These are phyloP conservation scores for Aselliscus stoliczkanus DNA, from an alignment of 2,797 vertebrate genomes.

Conservation along the genomic window DNA sequence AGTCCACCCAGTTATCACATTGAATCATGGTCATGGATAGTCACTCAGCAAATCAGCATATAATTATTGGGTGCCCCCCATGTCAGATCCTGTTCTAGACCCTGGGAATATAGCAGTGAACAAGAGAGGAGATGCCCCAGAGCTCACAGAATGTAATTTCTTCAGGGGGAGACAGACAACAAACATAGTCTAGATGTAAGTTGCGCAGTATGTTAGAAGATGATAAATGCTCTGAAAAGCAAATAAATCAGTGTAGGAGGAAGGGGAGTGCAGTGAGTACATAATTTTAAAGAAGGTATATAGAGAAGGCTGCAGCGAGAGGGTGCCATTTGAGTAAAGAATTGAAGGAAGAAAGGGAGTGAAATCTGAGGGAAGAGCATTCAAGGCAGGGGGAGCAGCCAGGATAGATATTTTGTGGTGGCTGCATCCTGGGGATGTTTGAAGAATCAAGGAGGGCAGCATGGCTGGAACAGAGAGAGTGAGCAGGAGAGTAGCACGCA, in stretches of 20 bases:
- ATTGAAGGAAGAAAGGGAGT: not conserved
- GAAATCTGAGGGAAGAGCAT: not conserved
- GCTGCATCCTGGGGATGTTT: not conserved
- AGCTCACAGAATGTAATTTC: not conserved
- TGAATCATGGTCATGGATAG: not conserved
- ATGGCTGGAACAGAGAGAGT: not conserved
- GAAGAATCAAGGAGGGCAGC: not conserved
- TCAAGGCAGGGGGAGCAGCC: not conserved
- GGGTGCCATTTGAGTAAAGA: not conserved
- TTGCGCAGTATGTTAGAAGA: not conserved
- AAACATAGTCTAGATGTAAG: not conserved
- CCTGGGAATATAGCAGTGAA: not conserved
- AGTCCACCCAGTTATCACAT: not conserved
- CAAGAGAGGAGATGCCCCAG: not conserved
- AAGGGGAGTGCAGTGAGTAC: rapidly evolving
- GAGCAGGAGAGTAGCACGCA: not conserved
- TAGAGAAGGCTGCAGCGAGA: not conserved
- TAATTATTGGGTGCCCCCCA: not conserved
- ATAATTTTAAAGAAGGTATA: not conserved
- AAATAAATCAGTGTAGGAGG: not conserved
- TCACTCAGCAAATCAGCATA: not conserved
- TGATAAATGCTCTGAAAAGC: not conserved
- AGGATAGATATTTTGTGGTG: not conserved
- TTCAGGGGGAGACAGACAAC: not conserved
- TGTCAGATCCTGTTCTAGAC: not conserved